Conservation (phyloP, 2,113 vertebrate species). For the Laticauda colubrina region DNA sequence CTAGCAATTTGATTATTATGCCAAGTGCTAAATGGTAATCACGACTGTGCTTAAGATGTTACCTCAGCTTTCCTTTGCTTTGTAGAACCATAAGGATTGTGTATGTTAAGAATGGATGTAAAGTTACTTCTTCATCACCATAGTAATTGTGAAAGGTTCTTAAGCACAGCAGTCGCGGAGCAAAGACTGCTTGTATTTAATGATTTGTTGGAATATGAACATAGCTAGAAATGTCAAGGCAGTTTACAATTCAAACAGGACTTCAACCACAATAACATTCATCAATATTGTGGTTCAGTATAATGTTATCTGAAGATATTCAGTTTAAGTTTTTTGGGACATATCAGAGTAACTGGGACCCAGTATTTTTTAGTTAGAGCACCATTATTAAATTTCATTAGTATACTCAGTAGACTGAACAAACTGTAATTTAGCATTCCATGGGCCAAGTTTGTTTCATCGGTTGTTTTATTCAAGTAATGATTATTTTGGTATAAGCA, state of each 20-base stretch:
- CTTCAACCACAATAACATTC: background rate
- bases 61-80: background rate
- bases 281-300: background rate
- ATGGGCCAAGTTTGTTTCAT: background rate
- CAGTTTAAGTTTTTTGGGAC: background rate
- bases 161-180: background rate
- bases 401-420: background rate
- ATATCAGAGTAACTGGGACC: background rate
- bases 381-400: background rate
- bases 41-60: background rate
- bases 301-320: background rate
- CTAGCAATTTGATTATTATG: background rate
- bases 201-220: background rate
- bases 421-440: background rate
- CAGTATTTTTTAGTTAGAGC: background rate
- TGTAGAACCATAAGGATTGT: background rate
- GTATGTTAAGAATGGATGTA: background rate
- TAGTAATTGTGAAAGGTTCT: background rate
- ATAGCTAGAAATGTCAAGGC: background rate
- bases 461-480: background rate
- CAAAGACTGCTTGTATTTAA: background rate
- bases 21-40: background rate
- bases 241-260: background rate
- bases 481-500: constrained; percentile 50
- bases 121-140: background rate